These are phyloP conservation scores for Mustela lutreola DNA, from an alignment of 2,113 vertebrate genomes.

Conservation along the genomic window DNA sequence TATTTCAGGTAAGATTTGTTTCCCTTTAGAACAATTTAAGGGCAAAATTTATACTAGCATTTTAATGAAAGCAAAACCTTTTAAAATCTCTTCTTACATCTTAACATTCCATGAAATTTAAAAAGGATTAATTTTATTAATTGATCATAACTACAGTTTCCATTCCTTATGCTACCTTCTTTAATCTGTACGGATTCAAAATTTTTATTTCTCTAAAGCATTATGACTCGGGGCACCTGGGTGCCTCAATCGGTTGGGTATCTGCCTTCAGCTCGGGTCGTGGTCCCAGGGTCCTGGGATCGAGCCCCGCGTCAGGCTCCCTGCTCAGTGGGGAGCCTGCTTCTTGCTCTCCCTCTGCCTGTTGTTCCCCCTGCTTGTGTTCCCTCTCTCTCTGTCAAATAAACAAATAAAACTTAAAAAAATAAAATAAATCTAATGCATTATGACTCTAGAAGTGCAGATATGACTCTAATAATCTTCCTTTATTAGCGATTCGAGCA, in stretches of 20 bases:
- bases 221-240: not conserved
- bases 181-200: slow-evolving; percentile 25
- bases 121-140: slow-evolving; percentile 49
- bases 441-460: not conserved
- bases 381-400: too few relatives aligned
- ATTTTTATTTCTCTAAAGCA: slow-evolving; percentile 10
- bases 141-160: slow-evolving; percentile 9
- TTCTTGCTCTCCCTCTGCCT: too few relatives aligned
- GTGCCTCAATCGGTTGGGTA: too few relatives aligned
- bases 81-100: slow-evolving; percentile 44
- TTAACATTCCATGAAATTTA: slow-evolving; percentile 58
- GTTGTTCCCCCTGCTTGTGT: too few relatives aligned
- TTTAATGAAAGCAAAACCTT: slow-evolving; percentile 70
- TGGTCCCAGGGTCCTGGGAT: too few relatives aligned
- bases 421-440: not conserved
- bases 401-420: too few relatives aligned
- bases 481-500: not conserved
- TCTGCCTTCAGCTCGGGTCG: too few relatives aligned
- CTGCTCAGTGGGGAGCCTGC: too few relatives aligned
- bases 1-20: slow-evolving; percentile 43
- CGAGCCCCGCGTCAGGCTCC: too few relatives aligned
- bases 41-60: slow-evolving; percentile 49
- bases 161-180: not conserved
- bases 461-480: not conserved
- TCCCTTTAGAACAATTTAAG: slow-evolving; percentile 55